Evolutionary conservation across 2,113 vertebrate species (phyloP).

Genomic region (Pelecanoides urinatrix): DNA sequence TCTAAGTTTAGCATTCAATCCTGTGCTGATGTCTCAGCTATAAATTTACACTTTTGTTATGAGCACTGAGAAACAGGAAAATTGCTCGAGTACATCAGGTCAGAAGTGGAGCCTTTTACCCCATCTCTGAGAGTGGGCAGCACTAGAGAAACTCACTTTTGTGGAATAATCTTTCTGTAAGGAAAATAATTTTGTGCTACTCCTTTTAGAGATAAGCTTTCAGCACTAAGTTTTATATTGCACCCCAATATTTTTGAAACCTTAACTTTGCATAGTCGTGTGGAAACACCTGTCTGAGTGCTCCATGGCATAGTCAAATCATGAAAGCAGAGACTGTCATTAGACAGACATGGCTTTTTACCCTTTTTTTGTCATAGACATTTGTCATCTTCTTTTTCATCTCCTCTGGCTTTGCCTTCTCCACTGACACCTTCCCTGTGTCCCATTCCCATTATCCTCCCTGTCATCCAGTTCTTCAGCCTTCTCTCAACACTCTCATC

Average conservation of each 20-base stretch:
- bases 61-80: neutral
- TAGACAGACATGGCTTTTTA: neutral
- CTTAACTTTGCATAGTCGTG: neutral
- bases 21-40: neutral
- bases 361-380: neutral
- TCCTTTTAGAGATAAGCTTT: neutral
- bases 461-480: neutral
- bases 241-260: neutral
- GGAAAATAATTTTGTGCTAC: neutral
- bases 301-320: too few species aligned
- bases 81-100: neutral
- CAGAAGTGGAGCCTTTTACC: neutral
- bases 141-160: neutral
- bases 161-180: neutral
- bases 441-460: neutral
- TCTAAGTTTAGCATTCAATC: neutral
- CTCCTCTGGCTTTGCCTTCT: neutral
- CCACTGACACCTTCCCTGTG: neutral
- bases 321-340: neutral
- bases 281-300: neutral
- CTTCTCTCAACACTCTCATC: neutral
- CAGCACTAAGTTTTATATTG: neutral
- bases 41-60: neutral
- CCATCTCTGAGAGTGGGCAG: neutral
- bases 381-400: neutral